Percentiles rank a stretch among this genome's conserved stretches.
phyloP scores from a whole-genome alignment of 2,797 vertebrate species.

The Nyctibius grandis region DNA sequence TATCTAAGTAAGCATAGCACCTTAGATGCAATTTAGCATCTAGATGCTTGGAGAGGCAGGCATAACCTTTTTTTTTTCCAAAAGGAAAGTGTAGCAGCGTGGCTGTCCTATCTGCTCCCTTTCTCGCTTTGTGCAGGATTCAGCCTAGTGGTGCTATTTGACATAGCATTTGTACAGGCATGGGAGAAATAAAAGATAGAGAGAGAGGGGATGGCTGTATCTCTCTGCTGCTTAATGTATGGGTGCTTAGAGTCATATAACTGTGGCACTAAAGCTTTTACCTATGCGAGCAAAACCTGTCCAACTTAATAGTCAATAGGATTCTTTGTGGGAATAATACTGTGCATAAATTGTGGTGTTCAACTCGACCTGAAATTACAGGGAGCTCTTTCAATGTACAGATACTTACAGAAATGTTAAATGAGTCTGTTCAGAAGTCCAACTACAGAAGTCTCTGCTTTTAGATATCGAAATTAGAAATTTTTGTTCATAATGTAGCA shows the following conservation, averaged over 20 bases:
- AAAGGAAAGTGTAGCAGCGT: neutral
- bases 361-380: neutral
- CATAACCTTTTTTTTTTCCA: neutral
- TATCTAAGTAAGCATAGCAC: conserved; percentile 29
- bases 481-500: neutral
- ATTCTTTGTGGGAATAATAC: neutral
- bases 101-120: neutral
- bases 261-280: neutral
- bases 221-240: neutral
- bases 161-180: neutral
- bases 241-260: neutral
- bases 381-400: neutral
- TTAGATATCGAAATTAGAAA: neutral
- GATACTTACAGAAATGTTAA: neutral
- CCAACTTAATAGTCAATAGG: neutral
- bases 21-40: conserved; percentile 9
- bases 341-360: neutral
- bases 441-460: neutral
- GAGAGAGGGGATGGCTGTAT: neutral
- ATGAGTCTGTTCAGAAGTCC: neutral
- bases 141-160: neutral
- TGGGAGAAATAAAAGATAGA: neutral
- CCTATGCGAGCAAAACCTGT: neutral
- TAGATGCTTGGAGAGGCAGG: neutral
- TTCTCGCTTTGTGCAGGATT: neutral